Evolutionary conservation across 2,797 vertebrate species (phyloP).

Genomic region (Macropodus opercularis): DNA sequence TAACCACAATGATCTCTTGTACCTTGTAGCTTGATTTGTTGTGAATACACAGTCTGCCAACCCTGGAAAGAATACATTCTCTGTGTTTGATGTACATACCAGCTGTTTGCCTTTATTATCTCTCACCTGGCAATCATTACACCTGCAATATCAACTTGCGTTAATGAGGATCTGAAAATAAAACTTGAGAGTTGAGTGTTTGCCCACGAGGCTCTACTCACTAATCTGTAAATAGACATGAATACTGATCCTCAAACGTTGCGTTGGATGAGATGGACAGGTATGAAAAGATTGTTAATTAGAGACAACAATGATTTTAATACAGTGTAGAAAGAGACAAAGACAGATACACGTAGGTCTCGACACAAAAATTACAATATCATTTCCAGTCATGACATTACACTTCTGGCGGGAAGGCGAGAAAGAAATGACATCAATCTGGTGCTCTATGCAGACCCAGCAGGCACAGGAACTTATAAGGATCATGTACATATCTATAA

Average conservation of each 20-base stretch:
- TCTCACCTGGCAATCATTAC: constrained; percentile 54
- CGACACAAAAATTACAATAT: constrained; percentile 76
- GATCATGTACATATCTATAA: constrained; percentile 82
- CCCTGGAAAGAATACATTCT: constrained; percentile 81
- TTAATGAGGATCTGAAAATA: constrained; percentile 63
- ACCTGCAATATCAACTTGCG: constrained; percentile 56
- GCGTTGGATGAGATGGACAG: constrained; percentile 75
- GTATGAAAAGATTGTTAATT: constrained; percentile 77
- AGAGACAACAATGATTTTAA: constrained; percentile 81
- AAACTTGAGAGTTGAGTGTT: constrained; percentile 47
- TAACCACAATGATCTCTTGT: constrained; percentile 35
- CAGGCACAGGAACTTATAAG: constrained; percentile 81
- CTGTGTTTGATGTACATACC: constrained; percentile 70
- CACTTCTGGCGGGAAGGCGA: constrained; percentile 77
- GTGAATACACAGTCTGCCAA: constrained; percentile 64
- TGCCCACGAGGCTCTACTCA: constrained; percentile 47
- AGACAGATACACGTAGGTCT: constrained; percentile 75
- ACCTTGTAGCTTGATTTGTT: constrained; percentile 41
- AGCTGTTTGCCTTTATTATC: constrained; percentile 69
- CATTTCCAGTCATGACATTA: constrained; percentile 75
- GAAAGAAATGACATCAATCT: constrained; percentile 77
- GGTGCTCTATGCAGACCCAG: constrained; percentile 78
- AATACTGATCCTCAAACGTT: constrained; percentile 74
- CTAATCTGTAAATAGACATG: constrained; percentile 60
- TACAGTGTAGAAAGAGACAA: constrained; percentile 81